Evolutionary conservation across 2,888 invertebrate species (phyloP).

Genomic region (Tuta absoluta): DNA sequence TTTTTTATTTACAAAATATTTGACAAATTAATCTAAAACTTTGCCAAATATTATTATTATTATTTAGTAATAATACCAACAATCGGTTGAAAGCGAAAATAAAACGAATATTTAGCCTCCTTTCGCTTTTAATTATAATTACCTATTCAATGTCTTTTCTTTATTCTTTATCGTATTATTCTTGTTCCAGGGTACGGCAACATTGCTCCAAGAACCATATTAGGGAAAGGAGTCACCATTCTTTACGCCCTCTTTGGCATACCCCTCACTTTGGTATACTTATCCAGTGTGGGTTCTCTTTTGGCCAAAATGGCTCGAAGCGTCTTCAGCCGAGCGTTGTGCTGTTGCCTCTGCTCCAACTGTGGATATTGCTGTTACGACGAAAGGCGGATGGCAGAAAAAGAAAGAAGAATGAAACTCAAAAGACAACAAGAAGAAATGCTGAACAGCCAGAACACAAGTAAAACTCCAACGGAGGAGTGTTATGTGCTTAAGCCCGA

Average conservation of each 20-base stretch:
- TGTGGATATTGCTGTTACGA: conserved; percentile 94
- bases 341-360: conserved; percentile 93
- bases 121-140: too few species aligned
- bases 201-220: conserved; percentile 92
- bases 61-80: too few species aligned
- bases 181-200: conserved; percentile 91
- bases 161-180: conserved; percentile 13
- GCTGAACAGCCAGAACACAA: conserved; percentile 84
- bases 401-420: conserved; percentile 90
- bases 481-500: conserved; percentile 84
- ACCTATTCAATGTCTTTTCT: too few species aligned
- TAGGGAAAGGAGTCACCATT: conserved; percentile 94
- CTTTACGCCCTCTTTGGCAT: conserved; percentile 93
- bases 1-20: too few species aligned
- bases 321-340: conserved; percentile 91
- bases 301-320: conserved; percentile 91
- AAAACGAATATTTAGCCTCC: too few species aligned
- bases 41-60: too few species aligned
- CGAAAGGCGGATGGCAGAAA: conserved; percentile 92
- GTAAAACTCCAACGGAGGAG: conserved; percentile 85
- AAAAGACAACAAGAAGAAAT: conserved; percentile 91
- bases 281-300: conserved; percentile 92
- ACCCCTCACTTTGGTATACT: conserved; percentile 91
- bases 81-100: too few species aligned
- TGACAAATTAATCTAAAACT: too few species aligned